These are phyloP conservation scores for Serilophus lunatus DNA, from an alignment of 2,113 vertebrate species.

Conservation along the genomic window DNA sequence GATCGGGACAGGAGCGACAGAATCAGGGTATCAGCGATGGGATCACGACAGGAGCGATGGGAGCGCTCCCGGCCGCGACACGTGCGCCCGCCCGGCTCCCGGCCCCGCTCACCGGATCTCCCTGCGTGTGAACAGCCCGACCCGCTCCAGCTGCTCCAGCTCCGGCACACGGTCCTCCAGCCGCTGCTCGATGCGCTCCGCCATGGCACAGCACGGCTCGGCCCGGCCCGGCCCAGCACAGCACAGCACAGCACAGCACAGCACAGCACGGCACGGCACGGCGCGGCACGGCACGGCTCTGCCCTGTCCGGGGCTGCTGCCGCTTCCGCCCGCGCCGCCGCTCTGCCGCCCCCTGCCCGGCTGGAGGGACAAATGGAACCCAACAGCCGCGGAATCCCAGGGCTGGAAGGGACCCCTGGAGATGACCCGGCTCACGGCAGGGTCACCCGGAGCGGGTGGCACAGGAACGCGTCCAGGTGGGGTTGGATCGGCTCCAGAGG, in stretches of 20 bases:
- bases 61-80: background rate
- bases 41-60: background rate
- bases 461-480: background rate
- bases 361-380: background rate
- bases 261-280: background rate
- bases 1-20: no score
- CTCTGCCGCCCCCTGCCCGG: background rate
- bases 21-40: background rate
- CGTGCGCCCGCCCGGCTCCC: background rate
- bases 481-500: background rate
- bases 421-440: background rate
- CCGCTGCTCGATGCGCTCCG: slow-evolving; percentile 86
- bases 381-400: background rate
- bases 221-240: background rate
- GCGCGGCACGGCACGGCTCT: background rate
- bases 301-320: background rate
- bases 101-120: slow-evolving; percentile 83
- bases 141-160: slow-evolving; percentile 89
- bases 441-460: background rate
- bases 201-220: slow-evolving; percentile 69
- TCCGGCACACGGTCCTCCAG: slow-evolving; percentile 89
- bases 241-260: no score
- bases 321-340: background rate
- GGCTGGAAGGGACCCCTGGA: no score
- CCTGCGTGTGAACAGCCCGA: slow-evolving; percentile 84